Evolutionary conservation across 2,888 invertebrate species (phyloP), one percentile per base, ranked within the genome.

Genomic region (Acleris holmiana): DNA sequence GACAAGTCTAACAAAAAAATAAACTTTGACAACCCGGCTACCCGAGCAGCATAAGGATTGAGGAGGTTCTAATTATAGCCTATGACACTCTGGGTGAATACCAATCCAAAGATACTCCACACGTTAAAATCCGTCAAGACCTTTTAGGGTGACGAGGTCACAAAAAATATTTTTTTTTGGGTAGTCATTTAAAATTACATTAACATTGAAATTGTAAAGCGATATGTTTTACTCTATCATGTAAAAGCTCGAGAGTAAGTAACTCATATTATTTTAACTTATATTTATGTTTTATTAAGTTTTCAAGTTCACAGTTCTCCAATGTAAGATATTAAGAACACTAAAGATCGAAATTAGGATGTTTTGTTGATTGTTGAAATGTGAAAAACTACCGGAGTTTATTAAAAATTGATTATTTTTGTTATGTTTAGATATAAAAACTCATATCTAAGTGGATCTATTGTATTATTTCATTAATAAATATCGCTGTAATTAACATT

Each of bases 271-370:
- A 44, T 17, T 17, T 41, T 6, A 15, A n/a, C 7, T 44, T 17
- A 44, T 17, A 6, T 44, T 44, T 17, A 44, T n/a, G 44, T 15
- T 44, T 41, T 44, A 5, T 35, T 35, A 35, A 35, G 35, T 51
- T 29, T 40, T 2, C 21, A 53, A 40, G 19, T 35, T 35, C 17
- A 51, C 29, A 48, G n/a, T 50, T 50, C 47, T 19, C 17, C 19
- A 47, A 19, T 73, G 76, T 73, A 76, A 76, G 13, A 29, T 29
- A 35, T 8, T 35, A 35, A 76, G 75, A 79, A 79, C 76, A 82
- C 77, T 79, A 81, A 82, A 80, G 71, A 77, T 79, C 79, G 80
- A 82, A 79, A 69, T 47, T 40, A 18, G 13, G 8, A 8, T n/a
- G 5, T 47, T 18, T 51, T 35, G 18, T 51, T 51, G 15, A 35